phyloP scores from a whole-genome alignment of 2,888 invertebrate genomes.

The Germaria angustata region DNA sequence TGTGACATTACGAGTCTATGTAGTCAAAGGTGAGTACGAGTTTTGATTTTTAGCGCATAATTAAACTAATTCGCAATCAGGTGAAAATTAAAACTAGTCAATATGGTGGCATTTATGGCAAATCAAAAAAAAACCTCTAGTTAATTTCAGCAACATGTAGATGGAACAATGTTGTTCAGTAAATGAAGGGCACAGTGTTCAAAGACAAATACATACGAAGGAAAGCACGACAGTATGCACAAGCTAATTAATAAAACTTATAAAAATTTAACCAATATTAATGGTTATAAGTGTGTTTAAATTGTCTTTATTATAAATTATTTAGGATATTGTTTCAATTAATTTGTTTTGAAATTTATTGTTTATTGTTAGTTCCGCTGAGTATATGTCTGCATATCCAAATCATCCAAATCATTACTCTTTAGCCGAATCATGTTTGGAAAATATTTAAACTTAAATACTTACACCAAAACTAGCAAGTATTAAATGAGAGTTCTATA shows the following conservation, averaged over 20 bases:
- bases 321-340: too few relatives aligned
- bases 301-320: too few relatives aligned
- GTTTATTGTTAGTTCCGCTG: too few relatives aligned
- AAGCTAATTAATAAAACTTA: neutral
- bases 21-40: slow-evolving; percentile 78
- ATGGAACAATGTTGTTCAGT: neutral
- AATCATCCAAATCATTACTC: too few relatives aligned
- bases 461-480: too few relatives aligned
- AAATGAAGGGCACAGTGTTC: neutral
- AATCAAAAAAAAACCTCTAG: neutral
- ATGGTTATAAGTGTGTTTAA: too few relatives aligned
- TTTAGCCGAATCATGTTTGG: too few relatives aligned
- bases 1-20: slow-evolving; percentile 78
- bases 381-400: too few relatives aligned
- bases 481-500: too few relatives aligned
- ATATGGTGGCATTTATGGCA: slow-evolving; percentile 1
- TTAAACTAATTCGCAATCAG: slow-evolving; percentile 45
- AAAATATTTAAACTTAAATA: too few relatives aligned
- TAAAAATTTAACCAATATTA: too few relatives aligned
- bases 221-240: neutral
- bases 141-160: neutral
- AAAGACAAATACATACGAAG: neutral
- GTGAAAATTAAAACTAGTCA: slow-evolving; percentile 46
- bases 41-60: slow-evolving; percentile 44
- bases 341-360: too few relatives aligned